Evolutionary conservation across 1,140 invertebrate species (phyloP), one percentile per base, ranked within the genome.

Genomic region (Zaprionus davidi): DNA sequence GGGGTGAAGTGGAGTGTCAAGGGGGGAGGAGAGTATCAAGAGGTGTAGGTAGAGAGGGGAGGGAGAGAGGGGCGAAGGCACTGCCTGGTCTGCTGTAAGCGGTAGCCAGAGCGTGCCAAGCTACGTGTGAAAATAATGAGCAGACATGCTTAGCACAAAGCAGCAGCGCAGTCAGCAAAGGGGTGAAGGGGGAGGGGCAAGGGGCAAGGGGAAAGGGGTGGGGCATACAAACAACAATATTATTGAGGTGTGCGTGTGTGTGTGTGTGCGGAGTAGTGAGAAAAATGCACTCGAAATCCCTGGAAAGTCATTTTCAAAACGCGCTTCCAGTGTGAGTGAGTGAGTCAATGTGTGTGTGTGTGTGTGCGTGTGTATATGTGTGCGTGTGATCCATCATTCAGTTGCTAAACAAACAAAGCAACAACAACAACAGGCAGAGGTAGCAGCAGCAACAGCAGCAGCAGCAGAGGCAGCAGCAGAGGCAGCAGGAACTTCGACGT

Each of bases 71-170:
- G 20, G n/a, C n/a, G n/a, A n/a, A n/a, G 20, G 24, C 4, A 13
- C 24, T 38, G 22, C 28, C 24, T 55, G 51, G 53, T 15, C 53
- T 56, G 53, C 12, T n/a, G 24, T 15, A 56, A 49, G 20, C 20
- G 26, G 63, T 28, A 28, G 36, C 22, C 44, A 53, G 76, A 76
- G 81, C 81, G 81, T 84, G 81, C 69, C 81, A 70, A 38, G 84
- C 84, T 58, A 87, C 80, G 83, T 87, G 83, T 87, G 83, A 87
- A 87, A 87, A 87, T 87, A 87, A 87, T 87, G 83, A 87, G 84
- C 80, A 64, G 71, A 78, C 84, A 83, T 88, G 80, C 78, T 69
- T 71, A 81, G 49, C 84, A 88, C 84, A 87, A 87, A 74, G 56
- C 69, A 60, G 57, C 17, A 46, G 53, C 20, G 38, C 36, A 15